These are phyloP conservation scores for Poecilia picta DNA, from an alignment of 2,797 vertebrate species.

Conservation along the genomic window DNA sequence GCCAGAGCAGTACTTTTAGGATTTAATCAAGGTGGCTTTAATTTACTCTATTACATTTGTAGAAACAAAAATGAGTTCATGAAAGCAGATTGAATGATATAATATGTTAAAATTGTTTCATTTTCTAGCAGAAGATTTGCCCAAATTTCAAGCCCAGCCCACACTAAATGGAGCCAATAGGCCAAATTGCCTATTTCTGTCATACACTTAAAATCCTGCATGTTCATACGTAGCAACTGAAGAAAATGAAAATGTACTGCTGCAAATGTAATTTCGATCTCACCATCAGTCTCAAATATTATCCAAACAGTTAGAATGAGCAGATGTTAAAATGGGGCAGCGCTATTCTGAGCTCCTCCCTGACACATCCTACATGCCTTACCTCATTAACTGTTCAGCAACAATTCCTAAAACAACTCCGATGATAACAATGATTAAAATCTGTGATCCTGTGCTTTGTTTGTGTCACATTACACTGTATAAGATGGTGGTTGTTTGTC, in stretches of 20 bases:
- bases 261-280: neutral
- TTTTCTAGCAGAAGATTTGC: neutral
- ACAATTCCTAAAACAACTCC: neutral
- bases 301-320: neutral
- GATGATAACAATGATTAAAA: neutral
- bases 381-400: neutral
- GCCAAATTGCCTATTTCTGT: neutral
- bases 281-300: neutral
- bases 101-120: neutral
- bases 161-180: neutral
- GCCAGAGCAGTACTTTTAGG: neutral
- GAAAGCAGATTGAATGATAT: neutral
- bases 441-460: neutral
- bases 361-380: neutral
- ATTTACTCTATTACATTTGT: neutral
- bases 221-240: neutral
- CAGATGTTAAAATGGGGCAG: conserved; percentile 1
- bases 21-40: neutral
- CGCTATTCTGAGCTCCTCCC: neutral
- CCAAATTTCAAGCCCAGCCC: neutral
- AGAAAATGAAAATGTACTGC: neutral
- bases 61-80: neutral
- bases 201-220: neutral
- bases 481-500: neutral
- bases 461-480: neutral